Conservation (phyloP, 2,797 vertebrate species). For the Silurus lanzhouensis region DNA sequence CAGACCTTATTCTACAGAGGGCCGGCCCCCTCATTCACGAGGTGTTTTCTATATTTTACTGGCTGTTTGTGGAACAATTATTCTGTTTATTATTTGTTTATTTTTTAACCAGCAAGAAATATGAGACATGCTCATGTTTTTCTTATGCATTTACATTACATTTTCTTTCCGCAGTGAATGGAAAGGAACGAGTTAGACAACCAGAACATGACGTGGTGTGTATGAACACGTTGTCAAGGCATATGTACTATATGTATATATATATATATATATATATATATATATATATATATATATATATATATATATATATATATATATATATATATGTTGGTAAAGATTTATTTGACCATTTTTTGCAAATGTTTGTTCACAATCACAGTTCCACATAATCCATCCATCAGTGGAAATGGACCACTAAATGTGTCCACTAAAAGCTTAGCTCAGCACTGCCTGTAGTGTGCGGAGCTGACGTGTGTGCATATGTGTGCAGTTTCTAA, state of each 20-base stretch:
- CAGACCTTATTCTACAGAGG: slow-evolving; percentile 17
- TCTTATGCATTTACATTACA: background rate
- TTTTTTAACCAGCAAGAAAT: background rate
- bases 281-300: background rate
- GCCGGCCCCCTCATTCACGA: background rate
- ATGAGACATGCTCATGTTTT: background rate
- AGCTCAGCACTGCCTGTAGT: background rate
- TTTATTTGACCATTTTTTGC: background rate
- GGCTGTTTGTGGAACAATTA: background rate
- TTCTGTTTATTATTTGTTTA: background rate
- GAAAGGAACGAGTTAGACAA: slow-evolving; percentile 24
- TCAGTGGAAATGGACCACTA: background rate
- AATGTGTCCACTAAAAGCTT: no score
- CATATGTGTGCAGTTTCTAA: background rate
- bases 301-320: background rate
- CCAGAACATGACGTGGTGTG: slow-evolving; percentile 56
- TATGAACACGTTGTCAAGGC: slow-evolving; percentile 11
- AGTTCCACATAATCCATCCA: background rate
- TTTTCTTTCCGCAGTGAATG: slow-evolving; percentile 39
- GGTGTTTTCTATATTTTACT: slow-evolving; percentile 22
- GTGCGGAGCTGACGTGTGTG: background rate
- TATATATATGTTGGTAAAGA: background rate
- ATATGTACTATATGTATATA: background rate
- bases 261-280: background rate
- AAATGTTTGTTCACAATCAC: background rate